phyloP scores from a whole-genome alignment of 2,888 invertebrate species.

The Monochamus alternatus region DNA sequence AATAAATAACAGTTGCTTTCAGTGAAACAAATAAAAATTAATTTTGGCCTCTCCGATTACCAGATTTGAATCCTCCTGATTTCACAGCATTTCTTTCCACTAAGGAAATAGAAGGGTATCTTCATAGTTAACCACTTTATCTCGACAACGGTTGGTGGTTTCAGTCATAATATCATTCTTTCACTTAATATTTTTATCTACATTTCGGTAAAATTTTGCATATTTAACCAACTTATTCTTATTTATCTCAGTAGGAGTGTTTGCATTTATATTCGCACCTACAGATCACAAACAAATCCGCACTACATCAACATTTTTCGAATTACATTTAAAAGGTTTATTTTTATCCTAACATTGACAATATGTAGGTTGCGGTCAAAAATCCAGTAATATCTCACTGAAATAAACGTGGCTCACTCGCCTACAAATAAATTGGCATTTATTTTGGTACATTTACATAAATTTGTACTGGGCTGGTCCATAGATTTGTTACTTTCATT shows the following conservation, averaged over 20 bases:
- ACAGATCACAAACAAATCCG: constrained; percentile 14
- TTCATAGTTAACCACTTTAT: too few relatives aligned
- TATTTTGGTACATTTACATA: constrained; percentile 43
- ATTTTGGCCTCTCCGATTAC: too few relatives aligned
- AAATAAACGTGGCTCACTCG: constrained; percentile 56
- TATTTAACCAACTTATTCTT: constrained; percentile 1
- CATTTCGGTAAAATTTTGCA: too few relatives aligned
- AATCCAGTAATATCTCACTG: constrained; percentile 54
- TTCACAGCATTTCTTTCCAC: too few relatives aligned
- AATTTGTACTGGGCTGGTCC: constrained; percentile 3
- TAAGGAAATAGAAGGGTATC: too few relatives aligned
- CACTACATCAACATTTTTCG: constrained; percentile 23
- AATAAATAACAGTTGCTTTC: too few relatives aligned
- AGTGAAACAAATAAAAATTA: too few relatives aligned
- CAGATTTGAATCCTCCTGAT: too few relatives aligned
- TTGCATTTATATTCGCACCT: constrained; percentile 2
- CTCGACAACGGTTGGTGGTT: too few relatives aligned
- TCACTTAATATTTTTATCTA: too few relatives aligned
- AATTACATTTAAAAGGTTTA: constrained; percentile 41
- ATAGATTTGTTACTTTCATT: too few relatives aligned
- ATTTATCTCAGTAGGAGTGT: neutral
- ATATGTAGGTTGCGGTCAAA: constrained; percentile 63
- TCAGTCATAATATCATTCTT: too few relatives aligned
- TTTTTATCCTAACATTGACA: constrained; percentile 63
- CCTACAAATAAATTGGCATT: constrained; percentile 55